A percentile compares a stretch with the other conserved stretches of the same genome.
phyloP scores from a whole-genome alignment of 2,797 vertebrate genomes.

The Hoplostethus atlanticus region DNA sequence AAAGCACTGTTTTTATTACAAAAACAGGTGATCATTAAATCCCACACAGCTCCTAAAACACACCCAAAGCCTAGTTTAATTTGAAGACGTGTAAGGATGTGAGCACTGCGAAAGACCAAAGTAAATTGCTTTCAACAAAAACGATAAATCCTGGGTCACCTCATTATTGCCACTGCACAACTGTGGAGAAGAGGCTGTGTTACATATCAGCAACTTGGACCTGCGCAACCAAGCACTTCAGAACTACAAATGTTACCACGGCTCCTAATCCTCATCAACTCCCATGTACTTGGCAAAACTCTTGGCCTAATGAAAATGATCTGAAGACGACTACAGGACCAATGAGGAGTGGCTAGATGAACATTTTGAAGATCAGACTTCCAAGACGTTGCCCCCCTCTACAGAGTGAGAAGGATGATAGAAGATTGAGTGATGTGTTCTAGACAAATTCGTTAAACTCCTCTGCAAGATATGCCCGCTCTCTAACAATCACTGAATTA shows the following conservation, averaged over 20 bases:
- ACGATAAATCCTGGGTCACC: not conserved
- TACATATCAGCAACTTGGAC: not conserved
- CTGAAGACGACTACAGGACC: constrained; percentile 19
- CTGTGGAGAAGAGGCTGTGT: constrained; percentile 23
- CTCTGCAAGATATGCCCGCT: constrained; percentile 58
- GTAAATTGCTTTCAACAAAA: not conserved
- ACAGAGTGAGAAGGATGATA: constrained; percentile 23
- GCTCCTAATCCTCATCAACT: not conserved
- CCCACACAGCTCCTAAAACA: not conserved
- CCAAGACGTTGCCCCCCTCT: constrained; percentile 5
- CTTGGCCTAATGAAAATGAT: constrained; percentile 2
- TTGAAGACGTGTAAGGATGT: constrained; percentile 1
- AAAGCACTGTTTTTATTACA: not conserved
- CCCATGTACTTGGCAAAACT: not conserved
- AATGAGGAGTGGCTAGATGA: constrained; percentile 14
- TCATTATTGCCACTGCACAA: constrained; percentile 1
- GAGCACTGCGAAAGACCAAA: not conserved
- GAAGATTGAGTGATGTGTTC: constrained; percentile 66
- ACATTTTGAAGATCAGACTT: constrained; percentile 18
- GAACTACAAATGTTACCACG: not conserved
- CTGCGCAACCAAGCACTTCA: not conserved
- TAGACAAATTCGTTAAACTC: constrained; percentile 50
- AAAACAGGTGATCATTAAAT: not conserved
- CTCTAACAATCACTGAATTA: constrained; percentile 68
- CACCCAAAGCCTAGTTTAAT: not conserved